Percentiles rank a stretch among this genome's conserved stretches.
Conservation (phyloP, 2,888 invertebrate genomes). For the Parnassius apollo region DNA sequence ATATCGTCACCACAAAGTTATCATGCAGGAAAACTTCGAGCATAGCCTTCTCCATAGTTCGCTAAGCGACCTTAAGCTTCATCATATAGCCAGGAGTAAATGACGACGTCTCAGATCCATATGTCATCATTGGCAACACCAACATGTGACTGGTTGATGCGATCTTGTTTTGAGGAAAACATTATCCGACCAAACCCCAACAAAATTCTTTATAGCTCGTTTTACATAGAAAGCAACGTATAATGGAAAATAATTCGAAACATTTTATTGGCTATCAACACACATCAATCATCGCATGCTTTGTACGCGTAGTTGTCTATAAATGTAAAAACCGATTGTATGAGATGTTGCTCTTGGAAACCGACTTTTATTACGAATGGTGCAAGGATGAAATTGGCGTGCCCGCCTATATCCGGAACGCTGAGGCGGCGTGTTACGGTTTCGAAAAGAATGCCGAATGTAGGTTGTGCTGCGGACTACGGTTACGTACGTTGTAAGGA, state of each 20-base stretch:
- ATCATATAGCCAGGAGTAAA: too few relatives aligned
- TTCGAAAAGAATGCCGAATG: constrained; percentile 80
- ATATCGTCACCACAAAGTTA: too few relatives aligned
- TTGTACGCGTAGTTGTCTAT: constrained; percentile 64
- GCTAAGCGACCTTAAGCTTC: too few relatives aligned
- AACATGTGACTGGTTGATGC: too few relatives aligned
- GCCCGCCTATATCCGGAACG: constrained; percentile 72
- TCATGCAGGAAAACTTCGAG: too few relatives aligned
- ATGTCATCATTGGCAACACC: too few relatives aligned
- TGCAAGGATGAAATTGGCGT: constrained; percentile 68
- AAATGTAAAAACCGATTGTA: constrained; percentile 66
- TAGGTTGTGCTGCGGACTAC: constrained; percentile 77
- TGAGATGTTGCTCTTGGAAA: constrained; percentile 51
- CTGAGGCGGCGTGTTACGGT: constrained; percentile 78
- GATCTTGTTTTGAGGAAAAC: too few relatives aligned
- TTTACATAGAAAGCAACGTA: constrained; percentile 1
- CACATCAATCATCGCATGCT: constrained; percentile 49
- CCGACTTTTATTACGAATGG: constrained; percentile 62
- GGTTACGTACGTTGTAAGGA: constrained; percentile 71
- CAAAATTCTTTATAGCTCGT: background rate
- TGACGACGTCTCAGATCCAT: too few relatives aligned
- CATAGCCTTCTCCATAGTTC: too few relatives aligned
- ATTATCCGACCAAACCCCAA: background rate
- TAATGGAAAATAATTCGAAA: constrained; percentile 25
- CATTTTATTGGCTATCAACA: constrained; percentile 42